phyloP scores from a whole-genome alignment of 2,113 vertebrate species.

The Suncus etruscus region DNA sequence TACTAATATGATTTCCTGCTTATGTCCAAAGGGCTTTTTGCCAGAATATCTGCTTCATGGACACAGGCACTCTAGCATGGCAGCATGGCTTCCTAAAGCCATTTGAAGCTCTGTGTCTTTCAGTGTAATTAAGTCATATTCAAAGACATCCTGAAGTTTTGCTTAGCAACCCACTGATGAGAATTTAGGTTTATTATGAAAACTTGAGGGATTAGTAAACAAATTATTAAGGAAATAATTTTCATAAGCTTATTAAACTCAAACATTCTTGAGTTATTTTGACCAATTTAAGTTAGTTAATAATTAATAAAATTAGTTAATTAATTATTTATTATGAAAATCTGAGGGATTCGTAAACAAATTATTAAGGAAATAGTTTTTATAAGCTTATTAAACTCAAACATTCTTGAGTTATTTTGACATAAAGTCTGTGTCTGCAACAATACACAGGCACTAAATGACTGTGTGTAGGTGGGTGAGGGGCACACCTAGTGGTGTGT shows the following conservation, averaged over 20 bases:
- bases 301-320: too few species aligned
- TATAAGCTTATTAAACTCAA: conserved; percentile 48
- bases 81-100: neutral
- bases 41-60: conserved; percentile 60
- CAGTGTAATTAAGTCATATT: conserved; percentile 62
- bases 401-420: conserved; percentile 28
- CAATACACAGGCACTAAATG: neutral
- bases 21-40: conserved; percentile 1
- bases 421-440: neutral
- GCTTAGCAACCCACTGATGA: conserved; percentile 55
- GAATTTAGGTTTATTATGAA: conserved; percentile 37
- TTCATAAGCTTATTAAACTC: conserved; percentile 56
- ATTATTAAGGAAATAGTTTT: neutral
- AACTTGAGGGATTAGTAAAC: conserved; percentile 16
- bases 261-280: conserved; percentile 18
- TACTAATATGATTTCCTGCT: conserved; percentile 73
- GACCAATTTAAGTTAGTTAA: neutral
- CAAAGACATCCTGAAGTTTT: conserved; percentile 40
- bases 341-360: conserved; percentile 2
- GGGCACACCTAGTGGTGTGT: too few species aligned
- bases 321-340: conserved; percentile 47
- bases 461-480: too few species aligned
- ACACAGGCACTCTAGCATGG: neutral
- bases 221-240: conserved; percentile 55
- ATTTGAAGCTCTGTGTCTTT: conserved; percentile 33